Percentiles rank a stretch among this genome's conserved stretches.
phyloP scores from a whole-genome alignment of 2,888 invertebrate species.

The Drosophila borborema region DNA sequence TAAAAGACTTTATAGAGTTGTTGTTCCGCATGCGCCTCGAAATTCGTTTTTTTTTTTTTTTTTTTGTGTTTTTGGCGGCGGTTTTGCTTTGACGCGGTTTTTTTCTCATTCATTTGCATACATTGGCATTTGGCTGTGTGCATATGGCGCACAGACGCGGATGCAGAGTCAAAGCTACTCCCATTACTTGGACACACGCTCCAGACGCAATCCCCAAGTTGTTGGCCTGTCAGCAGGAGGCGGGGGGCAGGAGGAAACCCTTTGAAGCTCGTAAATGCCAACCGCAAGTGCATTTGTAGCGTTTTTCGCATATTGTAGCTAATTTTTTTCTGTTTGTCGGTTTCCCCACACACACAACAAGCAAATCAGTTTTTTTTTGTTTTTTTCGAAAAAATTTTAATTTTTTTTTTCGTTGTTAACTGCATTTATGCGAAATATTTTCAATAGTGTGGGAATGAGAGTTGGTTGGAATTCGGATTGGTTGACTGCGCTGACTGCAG shows the following conservation, averaged over 20 bases:
- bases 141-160: slow-evolving; percentile 64
- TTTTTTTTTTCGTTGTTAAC: slow-evolving; percentile 24
- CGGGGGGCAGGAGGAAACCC: slow-evolving; percentile 43
- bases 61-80: slow-evolving; percentile 61
- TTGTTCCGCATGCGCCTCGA: slow-evolving; percentile 56
- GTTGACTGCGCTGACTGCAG: slow-evolving; percentile 41
- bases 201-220: slow-evolving; percentile 36
- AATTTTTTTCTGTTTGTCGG: slow-evolving; percentile 77
- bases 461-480: slow-evolving; percentile 49
- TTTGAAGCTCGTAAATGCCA: slow-evolving; percentile 73
- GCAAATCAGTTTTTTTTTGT: slow-evolving; percentile 6
- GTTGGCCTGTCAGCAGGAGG: not conserved
- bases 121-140: slow-evolving; percentile 46
- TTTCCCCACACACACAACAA: slow-evolving; percentile 59
- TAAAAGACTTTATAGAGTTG: slow-evolving; percentile 56
- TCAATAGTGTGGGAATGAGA: slow-evolving; percentile 74
- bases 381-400: slow-evolving; percentile 20
- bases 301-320: slow-evolving; percentile 80
- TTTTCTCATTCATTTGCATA: slow-evolving; percentile 75
- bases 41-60: not conserved
- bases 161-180: slow-evolving; percentile 40
- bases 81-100: slow-evolving; percentile 78
- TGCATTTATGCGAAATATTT: slow-evolving; percentile 74
- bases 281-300: slow-evolving; percentile 78
- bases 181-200: slow-evolving; percentile 71